Percentiles rank a stretch among this genome's conserved stretches.
Conservation (phyloP, 1,140 invertebrate genomes). For the Drosophila pruinosa region DNA sequence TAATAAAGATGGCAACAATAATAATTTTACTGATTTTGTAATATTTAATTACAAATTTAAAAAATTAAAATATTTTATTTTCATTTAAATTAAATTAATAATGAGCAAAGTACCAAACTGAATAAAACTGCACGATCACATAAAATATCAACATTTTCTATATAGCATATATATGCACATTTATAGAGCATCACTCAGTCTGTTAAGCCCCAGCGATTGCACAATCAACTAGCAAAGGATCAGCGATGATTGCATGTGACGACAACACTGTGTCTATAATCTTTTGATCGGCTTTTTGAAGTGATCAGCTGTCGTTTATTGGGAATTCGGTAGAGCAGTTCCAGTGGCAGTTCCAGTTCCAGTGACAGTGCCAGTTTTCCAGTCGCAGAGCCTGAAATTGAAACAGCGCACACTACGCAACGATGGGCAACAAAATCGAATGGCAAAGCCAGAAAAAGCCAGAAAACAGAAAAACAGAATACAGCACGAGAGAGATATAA, state of each 20-base stretch:
- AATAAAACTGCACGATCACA: no score
- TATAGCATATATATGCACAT: no score
- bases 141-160: no score
- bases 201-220: no score
- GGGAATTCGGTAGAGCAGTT: constrained; percentile 6
- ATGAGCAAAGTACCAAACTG: no score
- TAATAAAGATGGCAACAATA: no score
- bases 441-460: constrained; percentile 18
- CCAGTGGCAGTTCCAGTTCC: background rate
- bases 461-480: constrained; percentile 15
- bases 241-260: background rate
- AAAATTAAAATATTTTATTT: no score
- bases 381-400: background rate
- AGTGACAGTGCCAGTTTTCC: constrained; percentile 21
- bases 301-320: constrained; percentile 14
- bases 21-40: no score
- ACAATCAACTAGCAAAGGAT: background rate
- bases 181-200: no score
- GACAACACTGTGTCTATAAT: constrained; percentile 11
- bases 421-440: constrained; percentile 34
- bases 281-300: constrained; percentile 31
- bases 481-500: constrained; percentile 61
- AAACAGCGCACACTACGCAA: background rate
- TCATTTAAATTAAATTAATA: no score
- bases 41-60: no score